These are phyloP conservation scores for Phyllotreta cruciferae DNA, from an alignment of 2,888 invertebrate species.

Conservation along the genomic window DNA sequence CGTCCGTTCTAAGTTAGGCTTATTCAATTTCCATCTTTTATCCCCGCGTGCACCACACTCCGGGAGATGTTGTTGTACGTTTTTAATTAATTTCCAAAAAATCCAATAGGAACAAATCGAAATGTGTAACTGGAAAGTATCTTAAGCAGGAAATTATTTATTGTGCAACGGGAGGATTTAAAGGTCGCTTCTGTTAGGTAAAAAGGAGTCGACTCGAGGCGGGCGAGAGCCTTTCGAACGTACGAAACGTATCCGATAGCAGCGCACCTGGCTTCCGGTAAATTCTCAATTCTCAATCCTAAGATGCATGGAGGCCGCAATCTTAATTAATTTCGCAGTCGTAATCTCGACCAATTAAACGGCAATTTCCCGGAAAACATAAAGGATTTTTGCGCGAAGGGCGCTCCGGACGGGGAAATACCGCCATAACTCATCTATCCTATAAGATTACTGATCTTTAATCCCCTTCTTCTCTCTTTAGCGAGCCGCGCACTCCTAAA, in stretches of 20 bases:
- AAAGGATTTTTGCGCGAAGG: slow-evolving; percentile 60
- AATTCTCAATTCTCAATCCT: slow-evolving; percentile 48
- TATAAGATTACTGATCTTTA: slow-evolving; percentile 79
- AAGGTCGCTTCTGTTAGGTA: slow-evolving; percentile 13
- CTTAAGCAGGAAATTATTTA: slow-evolving; percentile 5
- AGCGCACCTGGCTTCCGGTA: slow-evolving; percentile 51
- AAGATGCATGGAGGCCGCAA: slow-evolving; percentile 61
- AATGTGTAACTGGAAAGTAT: not conserved
- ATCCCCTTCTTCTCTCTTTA: slow-evolving; percentile 70
- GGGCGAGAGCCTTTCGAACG: slow-evolving; percentile 18
- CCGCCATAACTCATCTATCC: slow-evolving; percentile 72
- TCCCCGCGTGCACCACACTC: slow-evolving; percentile 18
- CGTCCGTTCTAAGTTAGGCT: slow-evolving; percentile 59
- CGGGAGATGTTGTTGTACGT: not conserved
- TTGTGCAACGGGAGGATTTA: slow-evolving; percentile 5
- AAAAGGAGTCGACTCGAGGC: not conserved
- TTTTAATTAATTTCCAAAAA: not conserved
- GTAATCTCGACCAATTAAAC: slow-evolving; percentile 61
- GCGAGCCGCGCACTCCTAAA: slow-evolving; percentile 64
- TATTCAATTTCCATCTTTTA: slow-evolving; percentile 59
- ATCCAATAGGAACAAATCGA: too few relatives aligned
- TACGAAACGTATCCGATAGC: slow-evolving; percentile 37
- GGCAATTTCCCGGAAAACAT: slow-evolving; percentile 61
- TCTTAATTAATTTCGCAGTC: slow-evolving; percentile 61
- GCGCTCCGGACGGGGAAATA: slow-evolving; percentile 54